These are phyloP conservation scores for Conops quadrifasciatus DNA, from an alignment of 2,888 invertebrate genomes.

Conservation along the genomic window DNA sequence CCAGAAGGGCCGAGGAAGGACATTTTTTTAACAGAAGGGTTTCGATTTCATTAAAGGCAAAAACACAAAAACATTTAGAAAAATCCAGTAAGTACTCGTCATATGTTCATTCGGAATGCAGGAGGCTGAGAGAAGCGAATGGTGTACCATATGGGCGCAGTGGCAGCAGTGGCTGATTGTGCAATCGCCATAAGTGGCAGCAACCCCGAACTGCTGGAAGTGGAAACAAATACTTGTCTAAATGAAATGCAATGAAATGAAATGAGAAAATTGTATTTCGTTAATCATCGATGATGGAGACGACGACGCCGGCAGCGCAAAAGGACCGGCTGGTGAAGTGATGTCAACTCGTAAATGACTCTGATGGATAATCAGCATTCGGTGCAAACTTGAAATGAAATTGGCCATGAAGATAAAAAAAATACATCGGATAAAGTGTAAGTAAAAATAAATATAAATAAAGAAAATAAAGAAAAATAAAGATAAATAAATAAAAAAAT, in stretches of 20 bases:
- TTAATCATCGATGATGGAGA: slow-evolving; percentile 30
- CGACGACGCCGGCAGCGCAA: not conserved
- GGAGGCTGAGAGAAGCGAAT: slow-evolving; percentile 18
- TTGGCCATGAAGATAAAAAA: too few relatives aligned
- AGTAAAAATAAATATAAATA: too few relatives aligned
- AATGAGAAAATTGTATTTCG: slow-evolving; percentile 33
- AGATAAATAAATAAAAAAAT: too few relatives aligned
- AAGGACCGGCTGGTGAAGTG: not conserved
- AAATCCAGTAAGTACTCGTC: too few relatives aligned
- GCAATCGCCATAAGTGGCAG: slow-evolving; percentile 3
- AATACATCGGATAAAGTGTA: too few relatives aligned
- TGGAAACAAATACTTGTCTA: not conserved
- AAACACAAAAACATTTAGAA: not conserved
- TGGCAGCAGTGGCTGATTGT: not conserved
- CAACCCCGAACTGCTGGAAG: not conserved
- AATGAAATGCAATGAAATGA: slow-evolving; percentile 8
- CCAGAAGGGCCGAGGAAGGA: slow-evolving; percentile 20
- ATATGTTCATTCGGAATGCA: slow-evolving; percentile 8
- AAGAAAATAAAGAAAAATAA: too few relatives aligned
- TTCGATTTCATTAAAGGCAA: slow-evolving; percentile 31
- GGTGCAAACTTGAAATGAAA: too few relatives aligned
- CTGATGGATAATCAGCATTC: not conserved
- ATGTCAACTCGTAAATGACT: not conserved
- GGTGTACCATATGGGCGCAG: slow-evolving; percentile 23
- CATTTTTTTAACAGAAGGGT: slow-evolving; percentile 28